A percentile compares a stretch with the other conserved stretches of the same genome.
These are phyloP conservation scores for Rotaria socialis DNA, from an alignment of 2,888 invertebrate genomes.

Conservation along the genomic window DNA sequence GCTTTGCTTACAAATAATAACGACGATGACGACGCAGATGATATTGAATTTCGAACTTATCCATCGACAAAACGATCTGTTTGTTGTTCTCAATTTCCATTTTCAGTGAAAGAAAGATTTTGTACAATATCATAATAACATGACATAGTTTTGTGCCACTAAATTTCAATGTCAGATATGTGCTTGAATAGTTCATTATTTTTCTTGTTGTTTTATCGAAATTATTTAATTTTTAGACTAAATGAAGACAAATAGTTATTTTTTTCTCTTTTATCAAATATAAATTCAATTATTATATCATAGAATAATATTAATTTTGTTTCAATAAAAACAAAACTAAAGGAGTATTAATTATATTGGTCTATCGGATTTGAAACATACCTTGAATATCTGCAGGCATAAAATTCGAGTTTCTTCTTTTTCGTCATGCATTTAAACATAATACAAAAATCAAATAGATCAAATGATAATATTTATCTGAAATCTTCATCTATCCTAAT, in stretches of 20 bases:
- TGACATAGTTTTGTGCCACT: not conserved
- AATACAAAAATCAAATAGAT: too few relatives aligned
- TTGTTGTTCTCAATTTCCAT: not conserved
- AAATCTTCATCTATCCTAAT: not conserved
- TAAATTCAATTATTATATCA: too few relatives aligned
- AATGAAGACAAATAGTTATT: not conserved
- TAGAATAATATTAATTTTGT: too few relatives aligned
- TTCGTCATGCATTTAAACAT: too few relatives aligned
- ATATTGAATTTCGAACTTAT: not conserved
- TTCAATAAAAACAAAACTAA: too few relatives aligned
- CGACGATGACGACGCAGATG: not conserved
- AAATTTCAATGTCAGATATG: not conserved
- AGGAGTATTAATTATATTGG: too few relatives aligned
- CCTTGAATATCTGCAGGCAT: too few relatives aligned
- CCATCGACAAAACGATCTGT: not conserved
- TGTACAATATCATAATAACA: not conserved
- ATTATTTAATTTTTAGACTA: not conserved
- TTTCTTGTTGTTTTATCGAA: not conserved
- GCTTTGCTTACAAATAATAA: not conserved
- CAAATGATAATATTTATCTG: not conserved
- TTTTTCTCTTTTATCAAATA: too few relatives aligned
- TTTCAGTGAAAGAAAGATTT: not conserved
- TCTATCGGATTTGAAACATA: too few relatives aligned
- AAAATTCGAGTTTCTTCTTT: too few relatives aligned
- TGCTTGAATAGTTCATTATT: not conserved